Evolutionary conservation across 1,140 invertebrate species (phyloP).

Genomic region (Cyclargus thomasi): DNA sequence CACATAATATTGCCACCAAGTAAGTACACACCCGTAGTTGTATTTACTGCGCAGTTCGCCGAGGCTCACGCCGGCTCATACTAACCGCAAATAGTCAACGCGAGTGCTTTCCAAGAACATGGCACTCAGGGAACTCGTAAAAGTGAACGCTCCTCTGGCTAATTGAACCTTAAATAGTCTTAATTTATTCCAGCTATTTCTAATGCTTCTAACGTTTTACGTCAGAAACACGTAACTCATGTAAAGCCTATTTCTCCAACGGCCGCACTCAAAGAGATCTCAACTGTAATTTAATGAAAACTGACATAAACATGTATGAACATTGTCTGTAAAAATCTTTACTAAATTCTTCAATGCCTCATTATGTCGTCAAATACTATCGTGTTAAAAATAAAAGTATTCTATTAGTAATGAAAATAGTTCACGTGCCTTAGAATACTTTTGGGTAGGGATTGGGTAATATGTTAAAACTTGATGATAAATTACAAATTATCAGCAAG

Average conservation of each 20-base stretch:
- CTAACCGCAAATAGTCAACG: conserved; percentile 7
- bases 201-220: background rate
- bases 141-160: background rate
- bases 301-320: too few relatives aligned
- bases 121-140: conserved; percentile 4
- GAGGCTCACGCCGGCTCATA: background rate
- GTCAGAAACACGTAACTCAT: background rate
- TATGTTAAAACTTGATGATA: background rate
- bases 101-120: conserved; percentile 1
- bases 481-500: background rate
- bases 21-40: background rate
- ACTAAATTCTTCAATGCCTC: too few relatives aligned
- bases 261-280: too few relatives aligned
- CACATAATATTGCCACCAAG: too few relatives aligned
- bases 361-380: too few relatives aligned
- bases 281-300: too few relatives aligned
- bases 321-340: too few relatives aligned
- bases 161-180: conserved; percentile 1
- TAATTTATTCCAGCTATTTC: background rate
- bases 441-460: background rate
- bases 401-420: too few relatives aligned
- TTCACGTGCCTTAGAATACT: too few relatives aligned
- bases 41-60: conserved; percentile 2
- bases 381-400: too few relatives aligned
- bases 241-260: background rate